Base-by-base conservation (phyloP, 64 coral and sea anemone species). In the Actinia equina region DNA sequence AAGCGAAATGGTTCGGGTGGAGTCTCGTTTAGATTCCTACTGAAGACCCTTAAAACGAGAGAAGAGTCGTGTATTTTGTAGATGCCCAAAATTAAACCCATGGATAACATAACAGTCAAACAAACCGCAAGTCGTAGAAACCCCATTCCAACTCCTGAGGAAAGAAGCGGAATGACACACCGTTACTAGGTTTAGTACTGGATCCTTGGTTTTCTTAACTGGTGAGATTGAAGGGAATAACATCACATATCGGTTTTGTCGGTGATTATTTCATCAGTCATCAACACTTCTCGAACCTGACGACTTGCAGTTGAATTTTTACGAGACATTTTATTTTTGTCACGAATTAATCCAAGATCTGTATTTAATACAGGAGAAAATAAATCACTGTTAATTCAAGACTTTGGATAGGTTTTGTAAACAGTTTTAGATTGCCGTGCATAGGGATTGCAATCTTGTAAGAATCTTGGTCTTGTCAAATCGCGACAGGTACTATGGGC, bases 1-100 rank as follows among this genome's bases (percentile, higher is more conserved):
- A 92, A 98, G 23, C 69, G 69, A 0, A 74, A 42, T 20, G 15
- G 87, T 52, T 53, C 25, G 57, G 45, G 71, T 44, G 17, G 86
- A 52, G 53, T 74, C 0, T 74, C 8, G 26, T 74, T 74, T 44
- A 37, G n/a, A 81, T 22, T 52, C 52, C 78, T 81, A 17, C 78
- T 19, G 43, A 52, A 81, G 78, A 81, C 20, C 9, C 78, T 17
- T 22, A 81, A 46, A 22, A 80, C 78, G 7, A 49, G n/a, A 15
- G 78, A 22, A 2, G 78, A 81, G 41, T 81, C 78, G 22, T 52
- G 78, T 52, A 81, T 81, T 12, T 81, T 81, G 78, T 49, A 81
- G 17, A 81, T 14, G 22, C 78, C 78, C 12, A 81, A 9, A 12
- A 81, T 51, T 10, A 81, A 26, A 16, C 69, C 23, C 14, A 74